Conservation (phyloP, 2,797 vertebrate species). For the Halcyon chelicuti region DNA sequence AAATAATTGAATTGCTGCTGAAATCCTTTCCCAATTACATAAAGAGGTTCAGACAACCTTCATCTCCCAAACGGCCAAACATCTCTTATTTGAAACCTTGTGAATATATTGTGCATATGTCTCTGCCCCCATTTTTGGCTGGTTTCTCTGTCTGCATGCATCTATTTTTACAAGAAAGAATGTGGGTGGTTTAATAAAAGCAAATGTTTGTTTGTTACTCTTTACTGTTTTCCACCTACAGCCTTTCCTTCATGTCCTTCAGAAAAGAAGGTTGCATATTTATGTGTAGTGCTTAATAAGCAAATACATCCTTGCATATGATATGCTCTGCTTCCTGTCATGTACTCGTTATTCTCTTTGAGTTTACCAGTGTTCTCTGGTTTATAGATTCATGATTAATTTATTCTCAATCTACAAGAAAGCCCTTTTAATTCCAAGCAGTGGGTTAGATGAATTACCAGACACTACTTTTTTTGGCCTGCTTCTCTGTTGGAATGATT, state of each 20-base stretch:
- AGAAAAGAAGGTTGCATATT: constrained; percentile 60
- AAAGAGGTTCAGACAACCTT: constrained; percentile 1
- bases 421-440: constrained; percentile 65
- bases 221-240: constrained; percentile 37
- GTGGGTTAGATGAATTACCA: constrained; percentile 56
- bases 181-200: background rate
- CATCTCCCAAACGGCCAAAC: background rate
- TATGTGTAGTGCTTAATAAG: constrained; percentile 62
- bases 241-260: constrained; percentile 13
- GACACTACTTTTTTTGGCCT: constrained; percentile 34
- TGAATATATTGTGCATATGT: background rate
- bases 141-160: background rate
- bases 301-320: constrained; percentile 64
- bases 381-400: constrained; percentile 71
- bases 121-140: background rate
- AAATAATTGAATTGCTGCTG: constrained; percentile 44
- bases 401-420: constrained; percentile 66
- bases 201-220: constrained; percentile 29
- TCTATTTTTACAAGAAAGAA: constrained; percentile 7
- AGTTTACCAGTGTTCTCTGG: constrained; percentile 55
- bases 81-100: background rate
- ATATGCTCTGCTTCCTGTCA: constrained; percentile 63
- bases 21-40: constrained; percentile 16
- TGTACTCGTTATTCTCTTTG: constrained; percentile 62
- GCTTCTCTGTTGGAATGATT: constrained; percentile 27